phyloP scores from a whole-genome alignment of 2,888 invertebrate genomes.

The Craniophora ligustri region DNA sequence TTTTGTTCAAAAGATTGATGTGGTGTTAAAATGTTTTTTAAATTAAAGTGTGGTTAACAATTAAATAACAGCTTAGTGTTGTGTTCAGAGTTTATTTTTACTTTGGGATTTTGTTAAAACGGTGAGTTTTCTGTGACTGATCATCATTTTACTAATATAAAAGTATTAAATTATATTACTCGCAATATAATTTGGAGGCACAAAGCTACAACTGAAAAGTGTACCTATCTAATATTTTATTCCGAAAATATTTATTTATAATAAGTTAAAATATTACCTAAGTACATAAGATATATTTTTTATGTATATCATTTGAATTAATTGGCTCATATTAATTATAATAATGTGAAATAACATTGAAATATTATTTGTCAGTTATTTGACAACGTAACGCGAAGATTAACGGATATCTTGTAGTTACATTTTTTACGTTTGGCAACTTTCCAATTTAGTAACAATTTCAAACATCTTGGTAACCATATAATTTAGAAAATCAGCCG shows the following conservation, averaged over 20 bases:
- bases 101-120: background rate
- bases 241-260: too few relatives aligned
- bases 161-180: too few relatives aligned
- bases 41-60: slow-evolving; percentile 19
- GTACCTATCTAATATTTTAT: too few relatives aligned
- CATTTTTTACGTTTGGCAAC: slow-evolving; percentile 23
- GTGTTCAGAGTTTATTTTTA: background rate
- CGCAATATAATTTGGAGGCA: too few relatives aligned
- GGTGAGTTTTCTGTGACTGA: slow-evolving; percentile 22
- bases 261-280: too few relatives aligned
- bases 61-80: background rate
- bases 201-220: too few relatives aligned
- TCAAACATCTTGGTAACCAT: slow-evolving; percentile 3
- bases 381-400: slow-evolving; percentile 49
- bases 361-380: slow-evolving; percentile 28
- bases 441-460: slow-evolving; percentile 24
- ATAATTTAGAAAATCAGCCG: background rate
- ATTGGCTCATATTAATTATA: slow-evolving; percentile 18
- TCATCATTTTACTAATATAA: too few relatives aligned
- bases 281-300: too few relatives aligned
- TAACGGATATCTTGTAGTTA: slow-evolving; percentile 27
- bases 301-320: too few relatives aligned
- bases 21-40: slow-evolving; percentile 31
- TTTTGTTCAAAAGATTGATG: slow-evolving; percentile 13
- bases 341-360: slow-evolving; percentile 15